Evolutionary conservation across 35 echinoderm and acorn worm species (phyloP).

Genomic region (Hemicentrotus pulcherrimus): DNA sequence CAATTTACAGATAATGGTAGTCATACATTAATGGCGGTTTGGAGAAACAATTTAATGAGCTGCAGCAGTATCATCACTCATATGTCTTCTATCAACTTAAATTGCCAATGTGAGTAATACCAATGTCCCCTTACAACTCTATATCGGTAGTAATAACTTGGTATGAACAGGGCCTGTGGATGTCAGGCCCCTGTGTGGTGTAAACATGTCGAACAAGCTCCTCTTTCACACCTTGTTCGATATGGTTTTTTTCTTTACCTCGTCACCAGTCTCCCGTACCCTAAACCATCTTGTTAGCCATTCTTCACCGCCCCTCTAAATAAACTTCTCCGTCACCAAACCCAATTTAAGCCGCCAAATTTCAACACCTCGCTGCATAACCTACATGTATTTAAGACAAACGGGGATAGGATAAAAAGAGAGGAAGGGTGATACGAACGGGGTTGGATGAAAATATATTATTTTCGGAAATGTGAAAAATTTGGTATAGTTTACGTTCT

Average conservation of each 20-base stretch:
- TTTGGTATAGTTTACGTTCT: conserved; percentile 37
- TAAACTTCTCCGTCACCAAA: conserved; percentile 33
- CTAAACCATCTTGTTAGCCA: conserved; percentile 32
- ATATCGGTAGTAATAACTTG: not conserved
- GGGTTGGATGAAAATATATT: conserved; percentile 6
- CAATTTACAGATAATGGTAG: too few relatives aligned
- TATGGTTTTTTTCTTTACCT: not conserved
- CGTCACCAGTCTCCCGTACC: not conserved
- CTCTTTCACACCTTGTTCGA: conserved; percentile 32
- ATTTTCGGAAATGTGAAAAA: conserved; percentile 40
- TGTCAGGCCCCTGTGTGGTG: not conserved
- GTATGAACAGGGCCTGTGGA: not conserved
- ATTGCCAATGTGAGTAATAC: too few relatives aligned
- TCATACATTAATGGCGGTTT: too few relatives aligned
- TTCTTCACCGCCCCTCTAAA: not conserved
- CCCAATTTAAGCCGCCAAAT: conserved; percentile 30
- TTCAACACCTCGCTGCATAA: conserved; percentile 32
- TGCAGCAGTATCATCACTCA: too few relatives aligned
- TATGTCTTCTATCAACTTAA: too few relatives aligned
- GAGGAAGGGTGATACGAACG: not conserved
- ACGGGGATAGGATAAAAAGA: not conserved
- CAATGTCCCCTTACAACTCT: too few relatives aligned
- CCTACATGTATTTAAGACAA: conserved; percentile 22
- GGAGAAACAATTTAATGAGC: too few relatives aligned
- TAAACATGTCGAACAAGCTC: conserved; percentile 32